Base-by-base conservation (phyloP, 1,140 invertebrate species). In the Drosophila truncata region DNA sequence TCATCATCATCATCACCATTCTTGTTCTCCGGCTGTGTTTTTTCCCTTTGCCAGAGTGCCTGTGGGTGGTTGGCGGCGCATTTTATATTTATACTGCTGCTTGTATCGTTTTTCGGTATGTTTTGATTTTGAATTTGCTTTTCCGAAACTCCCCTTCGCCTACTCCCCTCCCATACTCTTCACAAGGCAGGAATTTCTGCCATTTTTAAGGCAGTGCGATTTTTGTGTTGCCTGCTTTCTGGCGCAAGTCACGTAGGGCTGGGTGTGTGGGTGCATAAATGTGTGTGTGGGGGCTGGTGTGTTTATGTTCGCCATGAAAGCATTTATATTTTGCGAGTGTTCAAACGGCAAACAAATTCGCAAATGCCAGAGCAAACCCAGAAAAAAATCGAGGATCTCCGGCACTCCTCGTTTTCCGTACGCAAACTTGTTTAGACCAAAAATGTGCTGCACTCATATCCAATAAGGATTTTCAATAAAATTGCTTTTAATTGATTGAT, bases 401-500 rank as follows among this genome's bases (percentile, higher is more conserved):
- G 37, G 64, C 13, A 37, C 54, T 44, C 31, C 50, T 44, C 62
- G 47, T 23, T 67, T 66, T 44, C 33, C 41, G 37, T 18, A 82
- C 35, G 55, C 59, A 82, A 70, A 73, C 77, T 87, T 88, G 85
- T 88, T 87, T 87, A 83, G 83, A 76, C 66, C 58, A 61, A 55
- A 59, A 73, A 69, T 33, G 25, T 50, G 55, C 66, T 77, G 73
- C 72, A 83, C 77, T 87, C 82, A 85, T 84, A 86, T 85, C 77
- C 74, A 75, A 76, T 59, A 65, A 85, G 80, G 79, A 82, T 86
- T 86, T 84, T 76, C 65, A 73, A 78, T 90, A 83, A 81, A 90
- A 90, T 85, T 85, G 63, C 81, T 90, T 90, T 90, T 90, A 90
- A 90, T 90, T 90, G 85, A 90, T 90, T 90, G 85, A 90, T 90